A percentile compares a stretch with the other conserved stretches of the same genome.
These are phyloP conservation scores for Eristalis arbustorum DNA, from an alignment of 2,888 invertebrate genomes.

Conservation along the genomic window DNA sequence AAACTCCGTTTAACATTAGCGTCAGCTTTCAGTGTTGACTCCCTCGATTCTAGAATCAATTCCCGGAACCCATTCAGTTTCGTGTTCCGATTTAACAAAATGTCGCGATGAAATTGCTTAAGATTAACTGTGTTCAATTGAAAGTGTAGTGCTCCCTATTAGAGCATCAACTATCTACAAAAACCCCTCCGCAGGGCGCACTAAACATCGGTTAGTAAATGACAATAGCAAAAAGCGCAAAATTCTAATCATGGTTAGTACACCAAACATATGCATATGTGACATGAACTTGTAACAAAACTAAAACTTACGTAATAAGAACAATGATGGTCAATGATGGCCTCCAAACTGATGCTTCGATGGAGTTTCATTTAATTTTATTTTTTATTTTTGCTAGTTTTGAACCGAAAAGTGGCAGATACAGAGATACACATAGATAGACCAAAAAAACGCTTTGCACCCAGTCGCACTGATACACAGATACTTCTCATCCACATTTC, in stretches of 20 bases:
- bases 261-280: constrained; percentile 9
- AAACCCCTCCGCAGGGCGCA: background rate
- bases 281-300: constrained; percentile 57
- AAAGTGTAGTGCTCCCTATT: background rate
- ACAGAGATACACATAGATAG: constrained; percentile 51
- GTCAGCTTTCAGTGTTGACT: too few species aligned
- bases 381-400: constrained; percentile 15
- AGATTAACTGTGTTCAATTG: background rate
- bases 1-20: too few species aligned
- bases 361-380: constrained; percentile 58
- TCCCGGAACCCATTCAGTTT: too few species aligned
- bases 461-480: constrained; percentile 18
- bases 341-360: constrained; percentile 68
- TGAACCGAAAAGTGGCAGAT: constrained; percentile 21
- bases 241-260: background rate
- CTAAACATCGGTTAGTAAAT: background rate
- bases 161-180: background rate
- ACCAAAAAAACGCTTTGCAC: constrained; percentile 51
- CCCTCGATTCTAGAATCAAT: too few species aligned
- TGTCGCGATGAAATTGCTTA: background rate
- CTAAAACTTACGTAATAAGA: constrained; percentile 69
- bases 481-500: constrained; percentile 47
- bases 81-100: too few species aligned
- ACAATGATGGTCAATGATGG: constrained; percentile 70
- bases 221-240: background rate